Percentiles rank a stretch among this genome's conserved stretches.
Evolutionary conservation across 2,113 vertebrate species (phyloP).

Genomic region (Murina feae): DNA sequence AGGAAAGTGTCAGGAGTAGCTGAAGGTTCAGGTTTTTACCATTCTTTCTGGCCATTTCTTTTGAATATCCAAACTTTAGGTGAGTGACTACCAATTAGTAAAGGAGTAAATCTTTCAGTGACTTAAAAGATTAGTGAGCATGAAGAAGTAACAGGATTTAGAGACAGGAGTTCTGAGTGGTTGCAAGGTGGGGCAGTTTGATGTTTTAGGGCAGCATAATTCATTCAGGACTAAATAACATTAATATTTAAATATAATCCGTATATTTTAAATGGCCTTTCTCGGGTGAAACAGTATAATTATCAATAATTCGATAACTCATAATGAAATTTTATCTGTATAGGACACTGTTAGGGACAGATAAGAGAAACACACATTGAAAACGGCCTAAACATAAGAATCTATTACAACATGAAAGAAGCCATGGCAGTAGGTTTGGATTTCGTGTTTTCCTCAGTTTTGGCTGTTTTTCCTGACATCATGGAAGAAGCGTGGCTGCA

Average conservation of each 20-base stretch:
- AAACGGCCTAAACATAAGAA: background rate
- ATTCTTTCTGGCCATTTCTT: background rate
- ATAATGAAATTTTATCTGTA: slow-evolving; percentile 31
- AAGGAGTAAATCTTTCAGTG: background rate
- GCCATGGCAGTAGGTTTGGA: background rate
- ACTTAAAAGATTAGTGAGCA: background rate
- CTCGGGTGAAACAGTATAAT: slow-evolving; percentile 7
- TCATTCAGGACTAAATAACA: slow-evolving; percentile 24
- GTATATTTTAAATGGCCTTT: slow-evolving; percentile 39
- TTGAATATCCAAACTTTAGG: background rate
- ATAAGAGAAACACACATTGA: background rate
- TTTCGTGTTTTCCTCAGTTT: background rate
- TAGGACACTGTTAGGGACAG: background rate
- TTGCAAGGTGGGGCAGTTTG: background rate
- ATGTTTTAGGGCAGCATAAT: slow-evolving; percentile 38
- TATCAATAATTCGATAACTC: slow-evolving; percentile 50
- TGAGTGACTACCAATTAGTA: background rate
- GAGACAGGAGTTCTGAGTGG: background rate
- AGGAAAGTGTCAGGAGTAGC: background rate
- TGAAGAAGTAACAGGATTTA: background rate
- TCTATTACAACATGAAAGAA: background rate
- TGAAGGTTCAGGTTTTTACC: background rate
- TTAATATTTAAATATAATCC: slow-evolving; percentile 59
- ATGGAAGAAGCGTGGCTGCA: background rate
- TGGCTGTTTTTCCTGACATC: background rate